Conservation (phyloP, 1,140 invertebrate species). For the Neoseiulus cucumeris region DNA sequence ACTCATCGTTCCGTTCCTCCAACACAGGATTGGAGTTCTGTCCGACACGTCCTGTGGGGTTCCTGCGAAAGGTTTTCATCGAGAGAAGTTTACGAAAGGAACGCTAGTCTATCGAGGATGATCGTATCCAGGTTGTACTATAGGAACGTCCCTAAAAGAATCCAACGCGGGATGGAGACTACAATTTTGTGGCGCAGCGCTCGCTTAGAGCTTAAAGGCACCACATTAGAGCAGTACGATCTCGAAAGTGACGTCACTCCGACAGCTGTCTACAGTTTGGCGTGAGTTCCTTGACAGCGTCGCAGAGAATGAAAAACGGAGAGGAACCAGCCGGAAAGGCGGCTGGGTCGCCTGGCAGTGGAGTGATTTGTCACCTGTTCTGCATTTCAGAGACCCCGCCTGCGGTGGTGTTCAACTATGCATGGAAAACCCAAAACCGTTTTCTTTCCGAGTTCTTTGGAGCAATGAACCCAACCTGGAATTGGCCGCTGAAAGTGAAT, state of each 20-base stretch:
- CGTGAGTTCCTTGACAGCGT: neutral
- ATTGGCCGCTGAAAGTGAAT: slow-evolving; percentile 1
- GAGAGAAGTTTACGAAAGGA: neutral
- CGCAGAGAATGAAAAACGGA: too few species aligned
- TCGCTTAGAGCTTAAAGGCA: neutral
- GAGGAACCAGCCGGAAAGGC: too few species aligned
- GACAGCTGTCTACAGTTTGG: slow-evolving; percentile 5
- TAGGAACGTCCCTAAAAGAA: neutral
- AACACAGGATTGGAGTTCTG: neutral
- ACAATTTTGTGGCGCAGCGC: slow-evolving; percentile 3
- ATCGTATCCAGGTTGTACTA: neutral
- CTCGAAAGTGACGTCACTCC: neutral
- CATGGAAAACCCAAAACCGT: neutral
- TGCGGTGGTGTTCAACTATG: neutral
- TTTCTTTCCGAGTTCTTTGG: slow-evolving; percentile 7
- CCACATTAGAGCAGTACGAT: neutral
- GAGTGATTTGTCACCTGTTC: neutral
- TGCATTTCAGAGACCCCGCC: neutral
- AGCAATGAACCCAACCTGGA: neutral
- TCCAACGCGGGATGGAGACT: neutral
- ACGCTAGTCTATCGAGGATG: neutral
- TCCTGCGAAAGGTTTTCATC: neutral
- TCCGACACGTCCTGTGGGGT: slow-evolving; percentile 1
- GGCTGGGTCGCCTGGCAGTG: neutral
- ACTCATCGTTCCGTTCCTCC: neutral